Evolutionary conservation across 2,888 invertebrate species (phyloP).

Genomic region (Chalcis sispes): DNA sequence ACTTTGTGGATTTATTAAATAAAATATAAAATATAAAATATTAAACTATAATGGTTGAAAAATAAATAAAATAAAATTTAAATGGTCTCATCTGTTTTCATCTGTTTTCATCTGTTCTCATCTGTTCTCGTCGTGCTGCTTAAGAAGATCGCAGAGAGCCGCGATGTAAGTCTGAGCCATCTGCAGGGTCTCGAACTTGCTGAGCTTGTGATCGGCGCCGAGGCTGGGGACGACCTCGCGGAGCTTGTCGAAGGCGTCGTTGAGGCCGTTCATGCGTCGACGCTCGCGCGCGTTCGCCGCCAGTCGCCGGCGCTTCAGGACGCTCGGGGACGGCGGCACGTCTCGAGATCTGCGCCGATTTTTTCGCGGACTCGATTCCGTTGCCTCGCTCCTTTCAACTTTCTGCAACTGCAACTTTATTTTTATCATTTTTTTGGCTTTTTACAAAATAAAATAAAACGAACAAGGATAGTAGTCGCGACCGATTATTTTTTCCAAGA

Average conservation of each 20-base stretch:
- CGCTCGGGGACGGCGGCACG: slow-evolving; percentile 78
- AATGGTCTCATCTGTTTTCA: slow-evolving; percentile 7
- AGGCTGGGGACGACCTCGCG: slow-evolving; percentile 85
- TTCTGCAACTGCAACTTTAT: slow-evolving; percentile 37
- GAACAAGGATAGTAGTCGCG: too few species aligned
- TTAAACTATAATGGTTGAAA: not conserved
- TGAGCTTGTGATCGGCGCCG: slow-evolving; percentile 84
- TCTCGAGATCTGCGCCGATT: slow-evolving; percentile 66
- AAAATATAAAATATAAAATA: too few species aligned
- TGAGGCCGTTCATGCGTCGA: slow-evolving; percentile 86
- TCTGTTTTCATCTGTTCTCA: slow-evolving; percentile 52
- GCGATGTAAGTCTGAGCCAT: slow-evolving; percentile 88
- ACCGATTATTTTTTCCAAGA: too few species aligned
- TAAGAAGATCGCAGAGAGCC: slow-evolving; percentile 82
- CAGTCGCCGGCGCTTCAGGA: slow-evolving; percentile 80
- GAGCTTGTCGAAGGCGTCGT: slow-evolving; percentile 85
- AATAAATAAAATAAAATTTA: not conserved
- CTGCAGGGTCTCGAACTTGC: slow-evolving; percentile 87
- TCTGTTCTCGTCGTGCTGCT: slow-evolving; percentile 69
- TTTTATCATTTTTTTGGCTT: too few species aligned
- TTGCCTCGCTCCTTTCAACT: slow-evolving; percentile 10
- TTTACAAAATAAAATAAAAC: too few species aligned
- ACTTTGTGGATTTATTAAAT: too few species aligned
- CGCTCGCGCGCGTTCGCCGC: slow-evolving; percentile 87
- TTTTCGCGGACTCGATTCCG: slow-evolving; percentile 66